Evolutionary conservation across 2,113 vertebrate genomes (phyloP).

Genomic region (Sturnus vulgaris): DNA sequence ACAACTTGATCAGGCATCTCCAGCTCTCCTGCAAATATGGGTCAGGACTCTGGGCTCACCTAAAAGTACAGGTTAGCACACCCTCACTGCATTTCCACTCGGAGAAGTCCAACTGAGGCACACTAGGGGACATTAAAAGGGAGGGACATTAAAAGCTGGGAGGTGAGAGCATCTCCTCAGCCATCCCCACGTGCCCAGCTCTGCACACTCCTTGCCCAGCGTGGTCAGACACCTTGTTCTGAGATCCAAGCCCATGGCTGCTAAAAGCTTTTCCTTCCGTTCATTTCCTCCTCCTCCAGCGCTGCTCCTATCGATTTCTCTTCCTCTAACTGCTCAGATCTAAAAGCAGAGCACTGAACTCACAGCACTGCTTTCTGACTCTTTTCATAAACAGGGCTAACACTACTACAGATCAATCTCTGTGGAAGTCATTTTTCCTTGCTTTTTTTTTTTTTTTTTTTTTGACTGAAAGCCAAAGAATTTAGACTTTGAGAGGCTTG

Average conservation of each 20-base stretch:
- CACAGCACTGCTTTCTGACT: background rate
- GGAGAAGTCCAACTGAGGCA: background rate
- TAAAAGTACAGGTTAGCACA: background rate
- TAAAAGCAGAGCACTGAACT: conserved; percentile 40
- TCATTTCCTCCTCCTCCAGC: conserved; percentile 52
- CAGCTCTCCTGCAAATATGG: background rate
- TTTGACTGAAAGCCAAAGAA: background rate
- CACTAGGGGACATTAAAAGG: background rate
- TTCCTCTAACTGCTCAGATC: conserved; percentile 17
- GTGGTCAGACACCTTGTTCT: conserved; percentile 36
- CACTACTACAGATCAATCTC: background rate
- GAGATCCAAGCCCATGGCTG: conserved; percentile 21
- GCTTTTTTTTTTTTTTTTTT: background rate
- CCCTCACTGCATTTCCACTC: background rate
- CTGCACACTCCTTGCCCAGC: background rate
- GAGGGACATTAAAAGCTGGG: background rate
- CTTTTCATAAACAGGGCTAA: background rate
- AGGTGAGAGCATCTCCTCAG: background rate
- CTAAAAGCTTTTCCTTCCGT: conserved; percentile 63
- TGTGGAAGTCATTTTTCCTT: background rate
- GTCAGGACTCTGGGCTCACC: background rate
- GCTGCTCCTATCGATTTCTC: conserved; percentile 65
- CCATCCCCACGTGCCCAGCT: background rate
- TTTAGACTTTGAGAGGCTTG: background rate
- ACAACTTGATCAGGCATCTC: background rate